Evolutionary conservation across 2,797 vertebrate genomes (phyloP), one percentile per base, ranked within the genome.

Genomic region (Eutrigla gurnardus): DNA sequence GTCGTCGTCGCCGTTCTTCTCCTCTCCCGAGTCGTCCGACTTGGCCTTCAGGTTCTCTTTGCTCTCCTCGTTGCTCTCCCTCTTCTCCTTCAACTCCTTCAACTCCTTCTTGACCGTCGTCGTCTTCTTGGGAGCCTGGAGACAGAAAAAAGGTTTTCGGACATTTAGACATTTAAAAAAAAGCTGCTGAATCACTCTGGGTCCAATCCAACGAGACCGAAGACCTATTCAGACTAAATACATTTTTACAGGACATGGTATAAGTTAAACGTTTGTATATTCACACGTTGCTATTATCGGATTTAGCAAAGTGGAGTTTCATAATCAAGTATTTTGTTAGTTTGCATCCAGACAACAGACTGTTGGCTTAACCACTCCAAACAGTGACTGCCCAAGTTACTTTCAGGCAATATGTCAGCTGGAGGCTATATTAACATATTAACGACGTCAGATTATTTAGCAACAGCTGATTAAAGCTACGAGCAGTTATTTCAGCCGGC

Each of bases 11-110:
- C 96, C 95, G 1, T 98, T 99, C 90, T 98, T 98, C 88, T 99
- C 98, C 71, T 99, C 98, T 67, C 97, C 97, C 0, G 98, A 99
- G 86, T 99, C 98, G 39, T 99, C 98, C 0, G 97, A 99, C 90
- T 96, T 98, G 76, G 96, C 93, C 93, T 97, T 98, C 55, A 96
- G 96, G 90, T 98, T 99, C 88, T 99, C 98, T 84, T 99, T 99
- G 88, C 95, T 96, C 15, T 99, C 98, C 0, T 96, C 96, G 13
- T 85, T 93, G 65, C 95, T 97, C 83, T 99, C 98, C 10, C 96
- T 94, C 77, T 96, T 98, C 86, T 98, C 97, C 91, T 97, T 99
- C 40, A 8, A 52, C 86, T 98, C 97, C 91, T 97, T 99, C 40
- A 8, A 52, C 63, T 65, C 65, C 65, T 68, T 68, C 42, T 68